Conservation (phyloP, 2,888 invertebrate genomes). For the Microctonus aethiopoides region DNA sequence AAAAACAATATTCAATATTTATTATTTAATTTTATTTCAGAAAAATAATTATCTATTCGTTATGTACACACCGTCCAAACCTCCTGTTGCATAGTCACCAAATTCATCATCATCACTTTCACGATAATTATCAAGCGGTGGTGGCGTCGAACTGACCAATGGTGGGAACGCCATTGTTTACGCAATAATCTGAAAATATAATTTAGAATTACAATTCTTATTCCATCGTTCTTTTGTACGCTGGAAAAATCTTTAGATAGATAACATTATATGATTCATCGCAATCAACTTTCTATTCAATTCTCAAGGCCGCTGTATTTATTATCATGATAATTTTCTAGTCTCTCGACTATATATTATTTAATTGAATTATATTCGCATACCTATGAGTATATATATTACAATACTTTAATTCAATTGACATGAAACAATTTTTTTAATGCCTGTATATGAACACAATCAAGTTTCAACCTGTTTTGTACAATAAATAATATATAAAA, state of each 20-base stretch:
- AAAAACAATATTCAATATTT: conserved; percentile 18
- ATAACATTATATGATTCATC: background rate
- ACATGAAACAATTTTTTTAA: too few relatives aligned
- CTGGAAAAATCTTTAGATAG: background rate
- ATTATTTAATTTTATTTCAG: background rate
- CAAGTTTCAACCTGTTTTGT: too few relatives aligned
- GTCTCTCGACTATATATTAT: too few relatives aligned
- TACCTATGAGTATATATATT: background rate
- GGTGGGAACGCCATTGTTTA: conserved; percentile 74
- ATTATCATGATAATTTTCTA: too few relatives aligned
- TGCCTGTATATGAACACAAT: too few relatives aligned
- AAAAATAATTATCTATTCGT: conserved; percentile 5
- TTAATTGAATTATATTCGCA: background rate
- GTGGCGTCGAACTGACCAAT: conserved; percentile 75
- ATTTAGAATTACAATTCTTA: background rate
- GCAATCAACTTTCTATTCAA: background rate
- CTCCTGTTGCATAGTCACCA: conserved; percentile 62
- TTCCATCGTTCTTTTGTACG: background rate
- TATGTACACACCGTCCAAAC: conserved; percentile 59
- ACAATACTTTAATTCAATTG: background rate
- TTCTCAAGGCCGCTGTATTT: background rate
- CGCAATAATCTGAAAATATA: background rate
- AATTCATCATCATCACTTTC: conserved; percentile 72
- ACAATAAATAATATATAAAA: too few relatives aligned
- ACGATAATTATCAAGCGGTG: conserved; percentile 72